These are phyloP conservation scores for Cirrhinus molitorella DNA, from an alignment of 2,797 vertebrate genomes.

Conservation along the genomic window DNA sequence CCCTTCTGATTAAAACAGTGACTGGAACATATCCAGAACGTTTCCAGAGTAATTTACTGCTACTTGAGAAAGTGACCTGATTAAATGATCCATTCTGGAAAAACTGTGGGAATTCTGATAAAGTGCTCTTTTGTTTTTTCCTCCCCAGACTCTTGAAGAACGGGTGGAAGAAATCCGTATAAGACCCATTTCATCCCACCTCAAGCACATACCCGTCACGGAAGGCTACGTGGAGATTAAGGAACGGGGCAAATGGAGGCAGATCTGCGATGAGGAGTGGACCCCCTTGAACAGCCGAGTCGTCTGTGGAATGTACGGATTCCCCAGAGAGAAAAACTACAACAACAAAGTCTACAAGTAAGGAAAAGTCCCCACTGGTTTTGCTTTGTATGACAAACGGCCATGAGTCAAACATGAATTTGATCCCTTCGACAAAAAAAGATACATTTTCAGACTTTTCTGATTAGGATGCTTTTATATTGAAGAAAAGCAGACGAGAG, in stretches of 20 bases:
- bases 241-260: slow-evolving; percentile 88
- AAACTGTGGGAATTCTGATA: background rate
- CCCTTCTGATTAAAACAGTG: background rate
- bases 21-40: background rate
- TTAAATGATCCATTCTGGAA: background rate
- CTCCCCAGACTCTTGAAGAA: slow-evolving; percentile 83
- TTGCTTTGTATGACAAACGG: background rate
- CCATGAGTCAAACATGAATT: background rate
- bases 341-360: slow-evolving; percentile 91
- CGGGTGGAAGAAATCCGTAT: slow-evolving; percentile 93
- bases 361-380: slow-evolving; percentile 64
- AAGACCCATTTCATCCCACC: slow-evolving; percentile 85
- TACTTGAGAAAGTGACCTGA: background rate
- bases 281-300: slow-evolving; percentile 86
- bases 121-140: background rate
- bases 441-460: background rate
- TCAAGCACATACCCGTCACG: slow-evolving; percentile 86
- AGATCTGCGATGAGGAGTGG: slow-evolving; percentile 92
- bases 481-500: background rate
- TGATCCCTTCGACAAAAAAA: no score
- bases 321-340: slow-evolving; percentile 88
- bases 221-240: slow-evolving; percentile 97
- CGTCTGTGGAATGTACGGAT: slow-evolving; percentile 97
- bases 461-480: slow-evolving; percentile 7
- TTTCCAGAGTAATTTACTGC: background rate